Evolutionary conservation across 2,888 invertebrate genomes (phyloP).

Genomic region (Merodon equestris): DNA sequence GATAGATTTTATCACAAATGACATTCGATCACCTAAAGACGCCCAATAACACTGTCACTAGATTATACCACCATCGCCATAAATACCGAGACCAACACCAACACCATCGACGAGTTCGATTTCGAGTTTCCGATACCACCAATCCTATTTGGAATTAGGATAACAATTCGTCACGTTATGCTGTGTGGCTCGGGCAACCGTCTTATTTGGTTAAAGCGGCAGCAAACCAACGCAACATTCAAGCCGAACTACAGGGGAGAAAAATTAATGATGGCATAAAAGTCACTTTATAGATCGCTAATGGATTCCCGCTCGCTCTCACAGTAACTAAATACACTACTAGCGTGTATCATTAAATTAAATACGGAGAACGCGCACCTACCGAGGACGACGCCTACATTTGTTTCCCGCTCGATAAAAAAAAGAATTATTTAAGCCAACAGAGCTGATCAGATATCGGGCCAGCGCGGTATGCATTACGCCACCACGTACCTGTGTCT

Average conservation of each 20-base stretch:
- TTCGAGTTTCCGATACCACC: slow-evolving; percentile 27
- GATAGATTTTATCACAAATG: slow-evolving; percentile 34
- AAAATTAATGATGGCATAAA: slow-evolving; percentile 65
- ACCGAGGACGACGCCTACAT: slow-evolving; percentile 58
- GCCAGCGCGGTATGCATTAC: slow-evolving; percentile 13
- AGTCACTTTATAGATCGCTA: slow-evolving; percentile 65
- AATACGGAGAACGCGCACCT: slow-evolving; percentile 49
- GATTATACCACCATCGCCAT: too few relatives aligned
- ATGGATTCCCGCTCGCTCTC: slow-evolving; percentile 52
- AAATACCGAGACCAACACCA: slow-evolving; percentile 5
- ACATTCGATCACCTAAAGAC: slow-evolving; percentile 47
- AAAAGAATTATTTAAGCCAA: neutral
- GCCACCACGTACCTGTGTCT: slow-evolving; percentile 24
- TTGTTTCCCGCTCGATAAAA: slow-evolving; percentile 24
- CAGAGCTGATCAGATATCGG: slow-evolving; percentile 16
- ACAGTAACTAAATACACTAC: slow-evolving; percentile 50
- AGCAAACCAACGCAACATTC: slow-evolving; percentile 31
- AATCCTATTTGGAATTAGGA: slow-evolving; percentile 2
- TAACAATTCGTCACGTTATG: slow-evolving; percentile 43
- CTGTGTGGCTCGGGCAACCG: slow-evolving; percentile 1
- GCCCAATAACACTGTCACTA: slow-evolving; percentile 40
- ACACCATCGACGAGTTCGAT: slow-evolving; percentile 12
- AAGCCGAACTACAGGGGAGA: slow-evolving; percentile 25
- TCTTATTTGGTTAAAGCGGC: neutral
- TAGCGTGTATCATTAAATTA: slow-evolving; percentile 50